Conservation (phyloP, 53 echinoderm and acorn worm genomes). For the Holothuria leucospilota region DNA sequence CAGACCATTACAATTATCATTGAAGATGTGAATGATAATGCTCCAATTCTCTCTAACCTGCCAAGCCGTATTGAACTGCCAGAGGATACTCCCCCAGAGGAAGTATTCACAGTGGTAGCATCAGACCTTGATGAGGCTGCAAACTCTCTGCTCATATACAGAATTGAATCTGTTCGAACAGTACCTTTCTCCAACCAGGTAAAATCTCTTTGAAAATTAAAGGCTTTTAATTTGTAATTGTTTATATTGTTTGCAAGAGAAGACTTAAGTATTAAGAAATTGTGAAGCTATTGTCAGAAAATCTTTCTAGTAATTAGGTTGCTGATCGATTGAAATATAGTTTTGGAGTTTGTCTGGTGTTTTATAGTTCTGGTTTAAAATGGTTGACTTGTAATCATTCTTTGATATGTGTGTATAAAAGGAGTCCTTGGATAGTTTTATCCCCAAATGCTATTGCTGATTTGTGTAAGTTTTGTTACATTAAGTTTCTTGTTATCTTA, state of each 20-base stretch:
- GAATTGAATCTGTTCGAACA: background rate
- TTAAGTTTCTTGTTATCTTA: background rate
- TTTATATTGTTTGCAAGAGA: too few species aligned
- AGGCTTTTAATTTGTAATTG: background rate
- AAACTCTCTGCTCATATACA: slow-evolving; percentile 23
- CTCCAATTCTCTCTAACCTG: slow-evolving; percentile 20
- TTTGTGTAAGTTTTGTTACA: background rate
- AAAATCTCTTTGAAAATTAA: background rate
- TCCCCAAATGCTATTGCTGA: background rate
- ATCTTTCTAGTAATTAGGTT: too few species aligned
- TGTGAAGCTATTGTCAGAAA: too few species aligned
- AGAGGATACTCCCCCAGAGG: slow-evolving; percentile 21
- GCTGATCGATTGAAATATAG: too few species aligned
- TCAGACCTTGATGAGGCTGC: slow-evolving; percentile 33
- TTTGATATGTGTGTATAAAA: too few species aligned
- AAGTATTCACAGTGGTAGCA: slow-evolving; percentile 5
- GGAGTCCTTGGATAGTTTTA: too few species aligned
- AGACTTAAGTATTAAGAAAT: too few species aligned
- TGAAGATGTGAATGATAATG: slow-evolving; percentile 43
- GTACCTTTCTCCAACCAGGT: background rate
- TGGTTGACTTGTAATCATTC: too few species aligned
- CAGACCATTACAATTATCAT: slow-evolving; percentile 24
- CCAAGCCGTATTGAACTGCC: background rate
- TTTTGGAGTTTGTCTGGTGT: too few species aligned
- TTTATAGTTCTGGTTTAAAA: too few species aligned